Percentiles rank a stretch among this genome's conserved stretches.
Conservation (phyloP, 2,888 invertebrate species). For the Scrobipalpa atriplicella region DNA sequence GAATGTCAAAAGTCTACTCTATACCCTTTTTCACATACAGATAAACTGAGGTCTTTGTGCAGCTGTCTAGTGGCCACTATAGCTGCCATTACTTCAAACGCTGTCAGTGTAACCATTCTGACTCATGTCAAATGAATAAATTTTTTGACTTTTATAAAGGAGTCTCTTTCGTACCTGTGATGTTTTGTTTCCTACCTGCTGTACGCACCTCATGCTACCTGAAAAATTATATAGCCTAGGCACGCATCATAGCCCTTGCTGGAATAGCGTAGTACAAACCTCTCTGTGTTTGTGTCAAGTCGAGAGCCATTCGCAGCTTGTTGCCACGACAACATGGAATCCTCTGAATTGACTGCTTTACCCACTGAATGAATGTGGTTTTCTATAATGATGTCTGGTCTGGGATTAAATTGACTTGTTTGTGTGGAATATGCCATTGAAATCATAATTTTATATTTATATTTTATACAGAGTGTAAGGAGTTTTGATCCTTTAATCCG, state of each 20-base stretch:
- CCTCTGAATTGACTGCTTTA: slow-evolving; percentile 31
- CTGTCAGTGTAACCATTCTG: background rate
- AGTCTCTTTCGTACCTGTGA: too few relatives aligned
- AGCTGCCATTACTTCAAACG: background rate
- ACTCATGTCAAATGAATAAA: too few relatives aligned
- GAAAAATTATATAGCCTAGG: too few relatives aligned
- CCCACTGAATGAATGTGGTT: slow-evolving; percentile 16
- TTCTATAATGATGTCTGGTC: slow-evolving; percentile 15
- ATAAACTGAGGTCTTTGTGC: too few relatives aligned
- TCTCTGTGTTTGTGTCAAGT: background rate
- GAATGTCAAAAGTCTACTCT: too few relatives aligned
- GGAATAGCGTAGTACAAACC: background rate
- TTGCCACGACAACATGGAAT: slow-evolving; percentile 18
- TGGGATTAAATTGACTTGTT: slow-evolving; percentile 9
- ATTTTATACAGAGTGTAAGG: background rate
- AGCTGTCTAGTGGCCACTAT: too few relatives aligned
- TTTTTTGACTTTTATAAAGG: too few relatives aligned
- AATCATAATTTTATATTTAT: background rate
- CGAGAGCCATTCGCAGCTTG: slow-evolving; percentile 21
- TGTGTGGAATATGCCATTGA: slow-evolving; percentile 31
- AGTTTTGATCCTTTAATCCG: background rate
- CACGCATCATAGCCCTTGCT: too few relatives aligned
- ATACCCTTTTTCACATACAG: too few relatives aligned
- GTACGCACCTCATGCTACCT: too few relatives aligned
- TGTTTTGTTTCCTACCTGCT: too few relatives aligned